phyloP scores from a whole-genome alignment of 1,140 invertebrate genomes.

The Tribolium castaneum region DNA sequence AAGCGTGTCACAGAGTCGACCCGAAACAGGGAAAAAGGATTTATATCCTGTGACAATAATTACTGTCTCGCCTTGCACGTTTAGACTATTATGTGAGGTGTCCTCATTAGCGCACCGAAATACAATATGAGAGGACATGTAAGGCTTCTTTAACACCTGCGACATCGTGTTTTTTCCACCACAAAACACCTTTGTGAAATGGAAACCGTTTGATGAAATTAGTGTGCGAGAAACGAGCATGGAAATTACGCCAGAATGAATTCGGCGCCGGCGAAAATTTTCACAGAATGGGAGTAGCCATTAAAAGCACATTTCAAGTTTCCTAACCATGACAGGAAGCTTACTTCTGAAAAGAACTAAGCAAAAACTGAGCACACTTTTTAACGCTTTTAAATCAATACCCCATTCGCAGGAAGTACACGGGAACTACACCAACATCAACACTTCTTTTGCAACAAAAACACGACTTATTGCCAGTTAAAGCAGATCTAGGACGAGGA shows the following conservation, averaged over 20 bases:
- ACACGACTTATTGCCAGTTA: not conserved
- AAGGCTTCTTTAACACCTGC: constrained; percentile 48
- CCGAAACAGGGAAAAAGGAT: not conserved
- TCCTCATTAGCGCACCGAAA: constrained; percentile 18
- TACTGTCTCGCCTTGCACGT: not conserved
- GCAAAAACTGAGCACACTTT: not conserved
- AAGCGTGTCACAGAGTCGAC: not conserved
- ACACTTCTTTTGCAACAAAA: not conserved
- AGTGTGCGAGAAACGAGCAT: constrained; percentile 3
- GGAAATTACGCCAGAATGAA: constrained; percentile 11
- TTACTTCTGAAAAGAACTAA: constrained; percentile 5
- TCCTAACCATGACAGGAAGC: not conserved
- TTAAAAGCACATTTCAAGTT: constrained; percentile 25
- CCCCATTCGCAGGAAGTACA: not conserved
- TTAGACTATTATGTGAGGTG: not conserved
- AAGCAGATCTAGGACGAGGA: too few relatives aligned
- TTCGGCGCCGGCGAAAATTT: not conserved
- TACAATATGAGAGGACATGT: constrained; percentile 5
- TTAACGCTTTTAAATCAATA: constrained; percentile 12
- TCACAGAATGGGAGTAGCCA: not conserved
- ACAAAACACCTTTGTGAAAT: constrained; percentile 46
- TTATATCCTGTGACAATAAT: not conserved
- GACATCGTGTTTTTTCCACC: constrained; percentile 43
- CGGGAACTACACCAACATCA: not conserved
- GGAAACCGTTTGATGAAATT: constrained; percentile 28